These are phyloP conservation scores for Cryptosula pallasiana DNA, from an alignment of 2,888 invertebrate species.

Conservation along the genomic window DNA sequence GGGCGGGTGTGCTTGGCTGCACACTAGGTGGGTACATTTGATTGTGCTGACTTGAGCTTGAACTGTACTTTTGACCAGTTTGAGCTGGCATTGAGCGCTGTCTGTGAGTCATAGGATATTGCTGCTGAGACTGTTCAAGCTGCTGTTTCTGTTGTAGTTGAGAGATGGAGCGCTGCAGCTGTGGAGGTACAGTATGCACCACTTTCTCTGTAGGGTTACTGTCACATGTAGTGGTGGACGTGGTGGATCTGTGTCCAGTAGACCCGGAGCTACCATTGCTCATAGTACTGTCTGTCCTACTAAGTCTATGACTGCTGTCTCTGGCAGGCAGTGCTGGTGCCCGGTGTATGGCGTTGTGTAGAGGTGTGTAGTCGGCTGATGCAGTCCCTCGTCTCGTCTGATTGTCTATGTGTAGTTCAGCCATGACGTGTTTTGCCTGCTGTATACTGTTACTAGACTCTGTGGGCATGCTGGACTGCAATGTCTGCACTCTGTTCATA, in stretches of 20 bases:
- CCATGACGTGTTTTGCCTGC: background rate
- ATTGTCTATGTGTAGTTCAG: conserved; percentile 16
- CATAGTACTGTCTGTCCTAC: background rate
- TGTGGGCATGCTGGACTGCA: background rate
- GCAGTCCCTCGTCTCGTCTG: conserved; percentile 7
- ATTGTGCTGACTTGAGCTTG: background rate
- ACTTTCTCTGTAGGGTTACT: background rate
- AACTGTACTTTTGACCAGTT: background rate
- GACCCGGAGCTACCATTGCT: background rate
- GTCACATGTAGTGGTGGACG: background rate
- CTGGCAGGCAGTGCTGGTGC: background rate
- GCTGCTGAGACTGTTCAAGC: background rate
- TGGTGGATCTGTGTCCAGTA: background rate
- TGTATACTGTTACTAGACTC: background rate
- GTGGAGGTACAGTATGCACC: background rate
- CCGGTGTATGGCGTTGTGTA: conserved; percentile 12
- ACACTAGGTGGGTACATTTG: background rate
- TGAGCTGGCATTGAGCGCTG: background rate
- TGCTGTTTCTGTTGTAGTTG: conserved; percentile 21
- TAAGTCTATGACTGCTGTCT: background rate
- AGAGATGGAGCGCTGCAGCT: background rate
- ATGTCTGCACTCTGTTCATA: background rate
- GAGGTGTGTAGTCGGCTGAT: conserved; percentile 3
- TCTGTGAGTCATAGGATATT: background rate
- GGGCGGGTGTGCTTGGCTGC: background rate